Evolutionary conservation across 1,140 invertebrate species (phyloP), one percentile per base, ranked within the genome.

Genomic region (Drosophila subobscura): DNA sequence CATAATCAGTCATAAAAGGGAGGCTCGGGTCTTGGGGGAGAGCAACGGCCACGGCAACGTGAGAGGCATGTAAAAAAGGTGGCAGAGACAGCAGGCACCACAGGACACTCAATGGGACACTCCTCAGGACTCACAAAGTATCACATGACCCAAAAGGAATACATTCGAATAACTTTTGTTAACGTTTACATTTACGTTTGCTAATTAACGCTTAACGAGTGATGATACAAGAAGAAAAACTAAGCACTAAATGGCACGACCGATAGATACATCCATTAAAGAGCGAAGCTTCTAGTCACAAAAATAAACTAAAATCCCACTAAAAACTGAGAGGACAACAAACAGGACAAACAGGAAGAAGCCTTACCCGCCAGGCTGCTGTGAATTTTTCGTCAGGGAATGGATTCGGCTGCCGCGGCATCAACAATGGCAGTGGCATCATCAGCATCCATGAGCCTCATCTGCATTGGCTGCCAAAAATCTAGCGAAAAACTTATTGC

Each of bases 1-100:
- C 80, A 84, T 84, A 84, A 85, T 84, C 80, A 84, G 80, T 84
- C 80, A 84, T 85, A 84, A 84, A 84, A 84, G 54, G 55, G 45
- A 44, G 56, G 56, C 23, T 7, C 44, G 33, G 58, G 22, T 14
- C 6, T 5, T n/a, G 1, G 1, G 2, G 8, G 29, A 37, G 61
- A 47, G 29, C 40, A 27, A 50, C 49, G 12, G 29, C 40, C 45
- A 27, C 5, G 14, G 58, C 71, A 77, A 84, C 80, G 80, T 84
- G 80, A 84, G 80, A 55, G 41, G 80, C 60, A 79, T 67, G 63
- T 46, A 46, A 79, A 84, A 41, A 64, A 70, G 65, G 57, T 50
- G 50, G 16, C 37, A 10, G 7, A 25, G 12, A 46, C n/a, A 67
- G 46, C 16, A 37, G 16, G 14, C 12, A n/a, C 8, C 40, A 45